Evolutionary conservation across 2,113 vertebrate species (phyloP), one percentile per base, ranked within the genome.

Genomic region (Platycercus adscitus): DNA sequence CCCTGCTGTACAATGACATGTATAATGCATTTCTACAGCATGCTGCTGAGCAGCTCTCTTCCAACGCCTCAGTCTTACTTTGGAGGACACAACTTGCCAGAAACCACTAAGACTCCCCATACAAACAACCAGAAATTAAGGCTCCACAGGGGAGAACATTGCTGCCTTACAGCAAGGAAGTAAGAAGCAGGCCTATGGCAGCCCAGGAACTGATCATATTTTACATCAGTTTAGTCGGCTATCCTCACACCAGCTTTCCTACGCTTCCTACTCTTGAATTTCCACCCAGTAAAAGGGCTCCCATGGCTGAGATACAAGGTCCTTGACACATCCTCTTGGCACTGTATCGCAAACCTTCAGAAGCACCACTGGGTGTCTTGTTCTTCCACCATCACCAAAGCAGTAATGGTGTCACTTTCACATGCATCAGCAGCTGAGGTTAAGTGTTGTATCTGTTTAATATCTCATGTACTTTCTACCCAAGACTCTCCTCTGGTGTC

Each of bases 121-220:
- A 61, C 44, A 96, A 94, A 55, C 56, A 92, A 76, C 29, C 28
- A 92, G 69, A 94, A 91, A 81, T 86, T 85, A 86, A 65, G 56
- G 28, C 61, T 92, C 77, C 2, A 1, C 61, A 61, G 72, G 77
- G n/a, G 21, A 93, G 35, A 55, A 81, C 47, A 53, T 39, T 6
- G 4, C 65, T 88, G 64, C 41, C 41, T 81, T 72, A 76, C 55
- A 72, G 31, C 52, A 92, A 78, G 60, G 13, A 73, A 94, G 89
- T 79, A 65, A 81, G 68, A 73, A 79, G 52, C 31, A 81, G 24
- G 19, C 25, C 31, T 58, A 84, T 7, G 44, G 70, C 25, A 14
- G 5, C 52, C 66, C 46, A 46, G 23, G 23, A 41, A 33, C 10
- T 2, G 1, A 72, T 69, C 23, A 53, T 72, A 16, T 85, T 88